Percentiles rank a stretch among this genome's conserved stretches.
Conservation (phyloP, 1,140 invertebrate genomes). For the Chionoecetes opilio region DNA sequence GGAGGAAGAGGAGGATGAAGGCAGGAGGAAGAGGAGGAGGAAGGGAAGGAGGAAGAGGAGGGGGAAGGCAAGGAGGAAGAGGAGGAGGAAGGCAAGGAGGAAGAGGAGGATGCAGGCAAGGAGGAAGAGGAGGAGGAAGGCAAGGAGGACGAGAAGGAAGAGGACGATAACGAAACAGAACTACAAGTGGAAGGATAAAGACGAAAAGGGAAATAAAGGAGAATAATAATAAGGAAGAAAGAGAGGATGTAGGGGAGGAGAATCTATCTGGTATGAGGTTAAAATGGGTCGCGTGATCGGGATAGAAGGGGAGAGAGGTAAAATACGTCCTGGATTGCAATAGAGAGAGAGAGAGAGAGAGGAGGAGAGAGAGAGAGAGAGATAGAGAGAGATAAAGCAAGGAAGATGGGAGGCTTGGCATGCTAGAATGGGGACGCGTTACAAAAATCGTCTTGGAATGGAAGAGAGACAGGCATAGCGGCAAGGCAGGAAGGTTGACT, state of each 20-base stretch:
- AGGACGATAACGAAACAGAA: background rate
- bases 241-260: background rate
- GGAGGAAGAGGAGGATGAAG: background rate
- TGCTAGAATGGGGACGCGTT: no score
- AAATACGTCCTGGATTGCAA: background rate
- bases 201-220: background rate
- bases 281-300: background rate
- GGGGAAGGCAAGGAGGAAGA: background rate
- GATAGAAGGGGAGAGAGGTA: background rate
- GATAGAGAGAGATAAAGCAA: background rate
- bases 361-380: conserved; percentile 16
- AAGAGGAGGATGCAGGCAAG: background rate
- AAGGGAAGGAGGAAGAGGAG: background rate
- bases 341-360: conserved; percentile 16
- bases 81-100: background rate
- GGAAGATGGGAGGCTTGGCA: background rate
- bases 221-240: background rate
- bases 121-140: background rate
- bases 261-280: background rate
- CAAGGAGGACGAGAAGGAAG: background rate
- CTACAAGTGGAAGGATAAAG: background rate
- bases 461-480: no score
- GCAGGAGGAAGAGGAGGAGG: no score
- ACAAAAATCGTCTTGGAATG: no score
- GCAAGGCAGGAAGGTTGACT: no score